phyloP scores from a whole-genome alignment of 2,113 vertebrate genomes.

The Coracopsis vasa region DNA sequence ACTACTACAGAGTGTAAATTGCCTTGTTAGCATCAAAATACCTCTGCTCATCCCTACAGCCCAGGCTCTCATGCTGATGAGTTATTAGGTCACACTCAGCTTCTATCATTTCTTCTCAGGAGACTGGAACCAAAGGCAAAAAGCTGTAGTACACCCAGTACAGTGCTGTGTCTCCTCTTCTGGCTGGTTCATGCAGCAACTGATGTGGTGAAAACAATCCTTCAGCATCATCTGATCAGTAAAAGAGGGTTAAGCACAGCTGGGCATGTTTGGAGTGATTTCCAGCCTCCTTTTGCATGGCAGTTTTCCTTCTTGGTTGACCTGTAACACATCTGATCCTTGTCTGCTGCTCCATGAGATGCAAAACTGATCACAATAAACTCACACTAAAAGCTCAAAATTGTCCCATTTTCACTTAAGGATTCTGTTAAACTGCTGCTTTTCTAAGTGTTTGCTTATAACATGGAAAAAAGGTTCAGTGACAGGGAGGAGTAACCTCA shows the following conservation, averaged over 20 bases:
- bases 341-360: not conserved
- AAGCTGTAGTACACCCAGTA: accelerated
- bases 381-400: not conserved
- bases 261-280: not conserved
- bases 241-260: not conserved
- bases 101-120: not conserved
- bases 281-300: not conserved
- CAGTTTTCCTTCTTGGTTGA: not conserved
- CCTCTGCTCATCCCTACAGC: not conserved
- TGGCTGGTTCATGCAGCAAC: not conserved
- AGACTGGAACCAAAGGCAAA: not conserved
- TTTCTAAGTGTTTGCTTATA: not conserved
- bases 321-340: not conserved
- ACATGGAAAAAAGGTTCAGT: accelerated
- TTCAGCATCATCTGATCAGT: accelerated
- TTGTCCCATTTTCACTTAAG: not conserved
- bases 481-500: not conserved
- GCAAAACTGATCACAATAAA: not conserved
- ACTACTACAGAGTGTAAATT: not conserved
- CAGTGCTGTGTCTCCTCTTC: not conserved
- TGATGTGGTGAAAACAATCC: not conserved
- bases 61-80: not conserved
- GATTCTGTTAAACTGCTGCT: not conserved
- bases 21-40: not conserved
- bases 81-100: not conserved